Conservation (phyloP, 64 coral and sea anemone species). For the Montipora efflorescens region DNA sequence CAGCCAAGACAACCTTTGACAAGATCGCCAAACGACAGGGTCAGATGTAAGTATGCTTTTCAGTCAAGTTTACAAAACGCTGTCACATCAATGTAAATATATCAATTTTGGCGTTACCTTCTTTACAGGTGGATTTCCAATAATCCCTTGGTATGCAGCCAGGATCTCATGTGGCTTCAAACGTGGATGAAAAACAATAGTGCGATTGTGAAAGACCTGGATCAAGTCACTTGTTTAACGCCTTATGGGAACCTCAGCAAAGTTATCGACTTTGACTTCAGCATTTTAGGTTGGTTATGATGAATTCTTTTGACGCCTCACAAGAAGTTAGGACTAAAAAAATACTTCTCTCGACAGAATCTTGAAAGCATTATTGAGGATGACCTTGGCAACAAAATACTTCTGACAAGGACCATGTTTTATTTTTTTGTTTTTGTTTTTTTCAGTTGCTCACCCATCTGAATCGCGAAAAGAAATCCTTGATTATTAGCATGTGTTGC, state of each 20-base stretch:
- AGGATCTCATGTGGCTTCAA: slow-evolving; percentile 35
- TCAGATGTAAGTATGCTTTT: not conserved
- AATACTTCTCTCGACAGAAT: no score
- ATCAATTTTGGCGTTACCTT: no score
- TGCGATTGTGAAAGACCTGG: not conserved
- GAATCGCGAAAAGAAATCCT: not conserved
- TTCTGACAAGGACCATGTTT: no score
- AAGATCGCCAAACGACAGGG: not conserved
- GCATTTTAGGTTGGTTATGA: slow-evolving; percentile 2
- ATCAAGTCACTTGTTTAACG: slow-evolving; percentile 12
- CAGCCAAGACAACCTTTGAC: slow-evolving; percentile 8
- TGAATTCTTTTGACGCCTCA: not conserved
- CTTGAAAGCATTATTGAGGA: no score
- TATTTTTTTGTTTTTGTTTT: not conserved
- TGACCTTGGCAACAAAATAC: no score
- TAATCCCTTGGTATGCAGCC: slow-evolving; percentile 25
- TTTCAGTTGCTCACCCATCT: not conserved
- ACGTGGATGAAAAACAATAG: not conserved
- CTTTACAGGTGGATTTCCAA: slow-evolving; percentile 6
- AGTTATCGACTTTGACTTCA: slow-evolving; percentile 31
- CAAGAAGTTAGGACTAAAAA: not conserved
- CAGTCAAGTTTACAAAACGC: no score
- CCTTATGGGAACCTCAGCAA: slow-evolving; percentile 23
- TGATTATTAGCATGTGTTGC: no score
- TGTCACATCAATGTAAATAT: no score